These are phyloP conservation scores for Daktulosphaira vitifoliae DNA, from an alignment of 1,140 invertebrate species.

Conservation along the genomic window DNA sequence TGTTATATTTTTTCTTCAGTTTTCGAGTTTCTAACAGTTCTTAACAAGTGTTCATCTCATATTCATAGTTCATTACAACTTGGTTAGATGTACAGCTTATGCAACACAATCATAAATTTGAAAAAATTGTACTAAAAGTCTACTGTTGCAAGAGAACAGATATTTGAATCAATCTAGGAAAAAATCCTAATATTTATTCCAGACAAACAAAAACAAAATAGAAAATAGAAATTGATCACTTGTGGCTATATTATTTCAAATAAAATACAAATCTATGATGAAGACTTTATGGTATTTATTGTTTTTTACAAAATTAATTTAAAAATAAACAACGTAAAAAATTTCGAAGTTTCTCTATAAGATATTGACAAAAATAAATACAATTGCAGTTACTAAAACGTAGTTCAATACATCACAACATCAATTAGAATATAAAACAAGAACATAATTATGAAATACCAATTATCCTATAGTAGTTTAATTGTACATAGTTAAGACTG, in stretches of 20 bases:
- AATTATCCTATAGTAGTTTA: slow-evolving; percentile 4
- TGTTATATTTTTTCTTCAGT: no score
- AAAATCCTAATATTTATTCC: slow-evolving; percentile 35
- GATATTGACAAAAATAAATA: not conserved
- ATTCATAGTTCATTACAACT: no score
- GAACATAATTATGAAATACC: not conserved
- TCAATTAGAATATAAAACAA: not conserved
- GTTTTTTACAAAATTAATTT: not conserved
- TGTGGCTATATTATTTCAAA: not conserved
- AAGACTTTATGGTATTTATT: not conserved
- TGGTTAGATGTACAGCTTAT: no score
- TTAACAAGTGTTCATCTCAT: no score
- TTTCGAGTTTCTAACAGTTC: no score
- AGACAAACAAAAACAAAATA: no score
- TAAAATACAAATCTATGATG: not conserved
- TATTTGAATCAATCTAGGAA: slow-evolving; percentile 37
- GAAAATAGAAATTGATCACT: no score
- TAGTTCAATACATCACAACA: not conserved
- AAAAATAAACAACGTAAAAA: not conserved
- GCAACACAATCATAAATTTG: no score
- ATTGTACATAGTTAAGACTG: slow-evolving; percentile 23
- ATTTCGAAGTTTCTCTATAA: not conserved
- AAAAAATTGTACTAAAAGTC: no score
- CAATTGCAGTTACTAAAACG: not conserved
- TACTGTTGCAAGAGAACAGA: no score